Conservation (phyloP, 2,888 invertebrate species). For the Corythucha ciliata region DNA sequence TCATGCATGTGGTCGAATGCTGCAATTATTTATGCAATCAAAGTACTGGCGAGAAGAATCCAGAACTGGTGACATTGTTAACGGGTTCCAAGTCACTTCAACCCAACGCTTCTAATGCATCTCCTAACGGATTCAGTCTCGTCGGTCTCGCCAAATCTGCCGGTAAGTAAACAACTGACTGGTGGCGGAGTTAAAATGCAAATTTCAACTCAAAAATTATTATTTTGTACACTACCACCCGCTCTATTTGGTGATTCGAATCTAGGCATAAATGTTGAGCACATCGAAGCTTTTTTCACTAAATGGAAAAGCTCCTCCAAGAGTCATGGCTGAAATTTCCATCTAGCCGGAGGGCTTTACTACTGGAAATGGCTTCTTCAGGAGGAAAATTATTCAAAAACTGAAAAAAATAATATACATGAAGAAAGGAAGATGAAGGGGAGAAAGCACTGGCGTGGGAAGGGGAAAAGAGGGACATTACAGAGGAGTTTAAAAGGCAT, state of each 20-base stretch:
- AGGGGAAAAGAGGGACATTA: too few relatives aligned
- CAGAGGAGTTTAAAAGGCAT: too few relatives aligned
- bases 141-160: slow-evolving; percentile 69
- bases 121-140: slow-evolving; percentile 53
- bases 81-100: slow-evolving; percentile 52
- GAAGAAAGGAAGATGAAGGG: too few relatives aligned
- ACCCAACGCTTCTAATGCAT: slow-evolving; percentile 43
- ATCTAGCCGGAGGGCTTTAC: slow-evolving; percentile 8
- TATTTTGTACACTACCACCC: slow-evolving; percentile 1
- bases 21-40: slow-evolving; percentile 62
- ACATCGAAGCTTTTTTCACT: slow-evolving; percentile 69
- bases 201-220: background rate
- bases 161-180: slow-evolving; percentile 39
- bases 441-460: too few relatives aligned
- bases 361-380: slow-evolving; percentile 6
- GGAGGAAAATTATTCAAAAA: slow-evolving; percentile 7
- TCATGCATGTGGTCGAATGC: slow-evolving; percentile 74
- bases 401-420: too few relatives aligned
- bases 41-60: slow-evolving; percentile 44
- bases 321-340: slow-evolving; percentile 53
- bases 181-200: background rate
- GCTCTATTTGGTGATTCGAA: background rate
- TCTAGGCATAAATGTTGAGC: slow-evolving; percentile 67
- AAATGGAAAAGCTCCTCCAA: slow-evolving; percentile 72
- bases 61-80: slow-evolving; percentile 62